A percentile compares a stretch with the other conserved stretches of the same genome.
Evolutionary conservation across 1,140 invertebrate genomes (phyloP).

Genomic region (Asbolus verrucosus): DNA sequence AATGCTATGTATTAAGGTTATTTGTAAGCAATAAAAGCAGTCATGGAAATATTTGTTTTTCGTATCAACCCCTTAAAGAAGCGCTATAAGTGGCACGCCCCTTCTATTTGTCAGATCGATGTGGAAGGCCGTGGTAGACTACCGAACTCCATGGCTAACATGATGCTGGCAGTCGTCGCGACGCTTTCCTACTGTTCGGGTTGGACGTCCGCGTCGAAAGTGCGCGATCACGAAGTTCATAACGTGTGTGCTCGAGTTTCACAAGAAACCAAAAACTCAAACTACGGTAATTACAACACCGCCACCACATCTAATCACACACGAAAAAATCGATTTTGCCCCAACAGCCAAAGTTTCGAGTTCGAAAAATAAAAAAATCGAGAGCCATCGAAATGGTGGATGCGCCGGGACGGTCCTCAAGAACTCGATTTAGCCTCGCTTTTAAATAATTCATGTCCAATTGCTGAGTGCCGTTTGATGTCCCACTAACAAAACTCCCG

Average conservation of each 20-base stretch:
- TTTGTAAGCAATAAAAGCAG: no score
- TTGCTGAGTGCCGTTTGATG: slow-evolving; percentile 6
- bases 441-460: slow-evolving; percentile 3
- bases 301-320: no score
- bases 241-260: slow-evolving; percentile 13
- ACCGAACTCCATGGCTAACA: slow-evolving; percentile 44
- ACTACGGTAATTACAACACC: neutral
- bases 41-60: slow-evolving; percentile 9
- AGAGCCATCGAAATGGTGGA: slow-evolving; percentile 28
- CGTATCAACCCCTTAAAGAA: slow-evolving; percentile 13
- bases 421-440: neutral
- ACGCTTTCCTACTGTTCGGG: slow-evolving; percentile 40
- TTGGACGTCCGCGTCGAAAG: slow-evolving; percentile 1
- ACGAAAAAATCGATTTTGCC: no score
- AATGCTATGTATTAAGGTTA: no score
- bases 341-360: no score
- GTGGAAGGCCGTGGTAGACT: slow-evolving; percentile 45
- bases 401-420: slow-evolving; percentile 7
- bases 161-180: slow-evolving; percentile 48
- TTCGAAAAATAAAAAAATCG: no score
- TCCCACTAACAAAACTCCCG: neutral
- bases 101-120: slow-evolving; percentile 52
- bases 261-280: neutral
- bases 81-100: slow-evolving; percentile 48
- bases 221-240: slow-evolving; percentile 20